Evolutionary conservation across 2,797 vertebrate species (phyloP).

Genomic region (Pygocentrus nattereri): DNA sequence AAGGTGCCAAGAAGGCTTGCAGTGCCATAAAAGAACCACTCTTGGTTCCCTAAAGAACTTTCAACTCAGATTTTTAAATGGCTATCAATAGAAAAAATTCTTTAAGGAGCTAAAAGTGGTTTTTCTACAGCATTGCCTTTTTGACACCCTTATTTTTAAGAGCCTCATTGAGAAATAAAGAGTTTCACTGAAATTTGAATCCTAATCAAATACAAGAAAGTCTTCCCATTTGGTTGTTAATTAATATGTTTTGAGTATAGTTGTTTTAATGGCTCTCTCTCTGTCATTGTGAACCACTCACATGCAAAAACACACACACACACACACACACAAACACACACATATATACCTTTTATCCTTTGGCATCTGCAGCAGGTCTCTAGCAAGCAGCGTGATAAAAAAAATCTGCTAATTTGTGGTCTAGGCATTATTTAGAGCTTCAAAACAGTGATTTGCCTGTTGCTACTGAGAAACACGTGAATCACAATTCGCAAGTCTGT

Average conservation of each 20-base stretch:
- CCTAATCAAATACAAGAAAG: neutral
- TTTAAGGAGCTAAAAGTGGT: too few species aligned
- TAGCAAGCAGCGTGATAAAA: slow-evolving; percentile 36
- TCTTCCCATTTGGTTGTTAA: neutral
- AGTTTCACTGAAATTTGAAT: too few species aligned
- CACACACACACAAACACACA: neutral
- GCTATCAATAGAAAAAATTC: too few species aligned
- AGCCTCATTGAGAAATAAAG: too few species aligned
- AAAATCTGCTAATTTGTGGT: slow-evolving; percentile 21
- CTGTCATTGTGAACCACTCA: neutral
- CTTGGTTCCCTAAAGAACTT: neutral
- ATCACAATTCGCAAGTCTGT: slow-evolving; percentile 21
- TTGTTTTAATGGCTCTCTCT: slow-evolving; percentile 3
- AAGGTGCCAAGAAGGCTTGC: neutral
- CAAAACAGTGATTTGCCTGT: slow-evolving; percentile 36
- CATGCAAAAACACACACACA: slow-evolving; percentile 9
- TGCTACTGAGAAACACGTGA: slow-evolving; percentile 35
- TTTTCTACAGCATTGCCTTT: too few species aligned
- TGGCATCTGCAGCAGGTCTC: slow-evolving; percentile 9
- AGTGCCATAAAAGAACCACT: neutral
- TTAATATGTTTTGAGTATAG: neutral
- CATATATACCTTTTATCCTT: slow-evolving; percentile 5
- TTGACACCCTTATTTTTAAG: too few species aligned
- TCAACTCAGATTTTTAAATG: neutral
- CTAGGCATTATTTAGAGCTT: slow-evolving; percentile 34